These are phyloP conservation scores for Ecdyonurus torrentis DNA, from an alignment of 2,888 invertebrate species.

Conservation along the genomic window DNA sequence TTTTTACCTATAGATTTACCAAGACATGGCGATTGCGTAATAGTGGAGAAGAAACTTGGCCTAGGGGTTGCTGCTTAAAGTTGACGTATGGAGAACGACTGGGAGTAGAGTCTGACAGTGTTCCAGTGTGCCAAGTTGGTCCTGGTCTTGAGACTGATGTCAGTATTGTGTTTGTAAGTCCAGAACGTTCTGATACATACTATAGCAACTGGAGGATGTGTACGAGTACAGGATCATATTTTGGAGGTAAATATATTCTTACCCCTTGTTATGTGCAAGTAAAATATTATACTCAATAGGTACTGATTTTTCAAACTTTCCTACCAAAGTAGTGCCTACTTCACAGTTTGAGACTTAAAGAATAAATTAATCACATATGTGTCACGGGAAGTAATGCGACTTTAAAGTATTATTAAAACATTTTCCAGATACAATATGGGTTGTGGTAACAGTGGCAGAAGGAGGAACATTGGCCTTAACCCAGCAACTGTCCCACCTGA, in stretches of 20 bases:
- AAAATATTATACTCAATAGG: too few species aligned
- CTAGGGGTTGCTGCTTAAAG: slow-evolving; percentile 59
- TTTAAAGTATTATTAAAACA: neutral
- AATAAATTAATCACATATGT: too few species aligned
- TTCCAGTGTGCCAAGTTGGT: slow-evolving; percentile 49
- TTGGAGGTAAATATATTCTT: slow-evolving; percentile 73
- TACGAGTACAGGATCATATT: slow-evolving; percentile 71
- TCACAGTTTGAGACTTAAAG: too few species aligned
- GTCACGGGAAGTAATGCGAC: too few species aligned
- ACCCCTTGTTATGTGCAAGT: too few species aligned
- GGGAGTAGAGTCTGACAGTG: slow-evolving; percentile 29
- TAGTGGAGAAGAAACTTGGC: slow-evolving; percentile 76
- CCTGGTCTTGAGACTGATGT: slow-evolving; percentile 64
- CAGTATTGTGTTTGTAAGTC: slow-evolving; percentile 64
- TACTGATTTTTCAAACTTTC: neutral
- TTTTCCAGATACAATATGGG: slow-evolving; percentile 59
- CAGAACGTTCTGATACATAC: slow-evolving; percentile 52
- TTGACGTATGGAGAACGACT: slow-evolving; percentile 53
- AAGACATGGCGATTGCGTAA: slow-evolving; percentile 84
- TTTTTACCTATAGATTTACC: slow-evolving; percentile 40
- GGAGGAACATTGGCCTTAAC: slow-evolving; percentile 64
- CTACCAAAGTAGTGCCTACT: too few species aligned
- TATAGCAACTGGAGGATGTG: slow-evolving; percentile 82
- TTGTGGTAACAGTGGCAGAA: slow-evolving; percentile 63
- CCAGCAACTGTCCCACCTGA: slow-evolving; percentile 51